Percentiles rank a stretch among this genome's conserved stretches.
Conservation (phyloP, 2,888 invertebrate genomes). For the Geophilus truncorum region DNA sequence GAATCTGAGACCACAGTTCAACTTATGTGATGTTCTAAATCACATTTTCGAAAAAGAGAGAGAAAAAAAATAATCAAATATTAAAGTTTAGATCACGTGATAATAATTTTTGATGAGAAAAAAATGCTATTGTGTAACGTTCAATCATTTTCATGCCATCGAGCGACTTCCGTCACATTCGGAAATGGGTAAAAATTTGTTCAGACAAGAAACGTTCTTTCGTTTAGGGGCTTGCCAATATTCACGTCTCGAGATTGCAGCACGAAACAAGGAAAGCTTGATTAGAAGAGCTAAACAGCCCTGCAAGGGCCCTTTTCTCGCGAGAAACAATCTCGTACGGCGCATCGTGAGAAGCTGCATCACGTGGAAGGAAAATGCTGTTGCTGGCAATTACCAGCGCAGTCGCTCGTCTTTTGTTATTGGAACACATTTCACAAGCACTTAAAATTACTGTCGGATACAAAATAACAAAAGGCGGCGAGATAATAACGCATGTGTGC, state of each 20-base stretch:
- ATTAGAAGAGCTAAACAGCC: not conserved
- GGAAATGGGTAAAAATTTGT: too few relatives aligned
- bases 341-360: not conserved
- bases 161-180: too few relatives aligned
- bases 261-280: not conserved
- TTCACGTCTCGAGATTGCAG: not conserved
- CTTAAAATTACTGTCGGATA: slow-evolving; percentile 16
- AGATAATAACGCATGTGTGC: slow-evolving; percentile 16
- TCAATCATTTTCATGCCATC: too few relatives aligned
- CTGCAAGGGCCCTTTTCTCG: not conserved
- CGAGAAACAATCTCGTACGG: not conserved
- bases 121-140: too few relatives aligned
- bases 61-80: too few relatives aligned
- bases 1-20: too few relatives aligned
- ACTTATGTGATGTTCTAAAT: too few relatives aligned
- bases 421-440: slow-evolving; percentile 12
- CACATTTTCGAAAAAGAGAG: too few relatives aligned
- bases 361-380: not conserved
- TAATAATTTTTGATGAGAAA: too few relatives aligned
- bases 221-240: too few relatives aligned
- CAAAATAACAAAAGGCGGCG: not conserved
- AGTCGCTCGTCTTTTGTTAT: slow-evolving; percentile 3
- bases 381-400: not conserved
- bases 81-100: too few relatives aligned
- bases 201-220: too few relatives aligned